Conservation (phyloP, 2,888 invertebrate genomes). For the Drosophila melanosoma region DNA sequence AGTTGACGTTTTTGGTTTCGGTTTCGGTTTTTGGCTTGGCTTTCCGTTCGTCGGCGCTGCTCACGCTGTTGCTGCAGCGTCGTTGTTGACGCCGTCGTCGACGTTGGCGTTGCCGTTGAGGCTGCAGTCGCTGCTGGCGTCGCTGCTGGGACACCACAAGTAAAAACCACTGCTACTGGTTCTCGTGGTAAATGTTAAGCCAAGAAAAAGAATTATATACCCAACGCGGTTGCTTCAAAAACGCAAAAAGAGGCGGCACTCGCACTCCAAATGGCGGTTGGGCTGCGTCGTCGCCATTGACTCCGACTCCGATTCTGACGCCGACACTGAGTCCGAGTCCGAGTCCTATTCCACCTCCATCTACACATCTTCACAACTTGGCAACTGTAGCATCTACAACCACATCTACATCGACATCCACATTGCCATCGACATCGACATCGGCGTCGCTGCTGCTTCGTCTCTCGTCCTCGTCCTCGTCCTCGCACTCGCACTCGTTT, state of each 20-base stretch:
- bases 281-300: constrained; percentile 54
- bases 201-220: constrained; percentile 80
- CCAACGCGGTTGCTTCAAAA: constrained; percentile 58
- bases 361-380: background rate
- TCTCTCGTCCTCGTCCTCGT: constrained; percentile 37
- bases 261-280: constrained; percentile 52
- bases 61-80: background rate
- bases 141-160: constrained; percentile 79
- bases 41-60: constrained; percentile 50
- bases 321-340: background rate
- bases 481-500: constrained; percentile 32
- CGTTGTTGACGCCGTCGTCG: background rate
- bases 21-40: constrained; percentile 73
- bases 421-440: constrained; percentile 12
- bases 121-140: constrained; percentile 12
- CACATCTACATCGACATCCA: constrained; percentile 15
- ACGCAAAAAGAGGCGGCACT: constrained; percentile 63
- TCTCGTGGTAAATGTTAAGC: constrained; percentile 84
- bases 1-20: constrained; percentile 78
- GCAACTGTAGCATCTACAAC: background rate
- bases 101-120: constrained; percentile 10
- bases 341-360: background rate
- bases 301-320: constrained; percentile 3
- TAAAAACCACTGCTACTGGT: constrained; percentile 85
- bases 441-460: constrained; percentile 52